Base-by-base conservation (phyloP, 2,888 invertebrate genomes). In the Dastarcus helophoroides region DNA sequence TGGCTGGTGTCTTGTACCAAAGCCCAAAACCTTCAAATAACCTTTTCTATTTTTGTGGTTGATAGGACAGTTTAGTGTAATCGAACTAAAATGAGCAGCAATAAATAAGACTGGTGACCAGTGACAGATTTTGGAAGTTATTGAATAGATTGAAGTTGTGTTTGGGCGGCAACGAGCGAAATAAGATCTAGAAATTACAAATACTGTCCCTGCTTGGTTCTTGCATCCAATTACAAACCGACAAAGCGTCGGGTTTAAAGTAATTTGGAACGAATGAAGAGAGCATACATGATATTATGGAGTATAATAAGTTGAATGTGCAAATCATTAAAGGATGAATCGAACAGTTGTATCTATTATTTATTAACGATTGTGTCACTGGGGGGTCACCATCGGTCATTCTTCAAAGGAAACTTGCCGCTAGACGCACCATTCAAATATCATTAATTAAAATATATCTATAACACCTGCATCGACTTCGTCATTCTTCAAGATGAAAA, bases 281-380 rank as follows among this genome's bases (percentile, higher is more conserved):
- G 44, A 33, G 29, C 24, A 29, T 35, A 37, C 23, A 26, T 32
- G 35, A n/a, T 28, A 24, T 17, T 6, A 7, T 17, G 19, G 6
- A n/a, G 26, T 31, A 35, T 37, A 36, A 35, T 38, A 40, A 39
- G 39, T 35, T 41, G 41, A 51, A 51, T 53, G 51, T 47, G 46
- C 47, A 50, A 48, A 46, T 48, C 48, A 50, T 48, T 47, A 46
- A 44, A 40, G 41, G 46, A 50, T 45, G 46, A 48, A 51, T 29
- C 28, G 21, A 27, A 36, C 50, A 48, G 51, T 51, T 47, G 50
- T 48, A 44, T 53, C 53, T 51, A 53, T 55, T 54, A 51, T 53
- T 48, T 44, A 46, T 51, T 49, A 54, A 54, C 48, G 52, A 52
- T 49, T 49, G 41, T 46, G 47, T 44, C 54, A 43, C 46, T 37